Evolutionary conservation across 2,113 vertebrate species (phyloP).

Genomic region (Desmodus rotundus): DNA sequence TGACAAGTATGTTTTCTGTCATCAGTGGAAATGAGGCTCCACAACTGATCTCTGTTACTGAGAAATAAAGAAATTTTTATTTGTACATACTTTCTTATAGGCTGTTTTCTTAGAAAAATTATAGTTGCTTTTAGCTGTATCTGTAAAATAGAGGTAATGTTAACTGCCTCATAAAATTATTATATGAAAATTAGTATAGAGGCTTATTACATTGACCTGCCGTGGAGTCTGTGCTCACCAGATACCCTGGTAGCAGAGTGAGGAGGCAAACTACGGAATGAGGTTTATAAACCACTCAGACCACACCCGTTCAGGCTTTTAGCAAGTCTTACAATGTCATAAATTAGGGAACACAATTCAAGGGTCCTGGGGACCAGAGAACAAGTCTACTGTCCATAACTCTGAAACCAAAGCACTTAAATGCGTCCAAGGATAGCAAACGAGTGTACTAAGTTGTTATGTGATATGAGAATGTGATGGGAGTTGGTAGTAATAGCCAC

Average conservation of each 20-base stretch:
- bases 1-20: background rate
- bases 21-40: background rate
- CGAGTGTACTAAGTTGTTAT: background rate
- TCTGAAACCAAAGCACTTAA: background rate
- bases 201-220: background rate
- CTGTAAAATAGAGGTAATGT: background rate
- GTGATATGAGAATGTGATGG: background rate
- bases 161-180: background rate
- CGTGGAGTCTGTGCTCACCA: background rate
- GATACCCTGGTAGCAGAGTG: background rate
- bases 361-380: background rate
- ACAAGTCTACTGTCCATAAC: background rate
- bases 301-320: background rate
- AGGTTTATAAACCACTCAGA: background rate
- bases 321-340: background rate
- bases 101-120: background rate
- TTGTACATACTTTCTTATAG: background rate
- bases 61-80: background rate
- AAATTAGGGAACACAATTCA: background rate
- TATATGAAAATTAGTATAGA: background rate
- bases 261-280: background rate
- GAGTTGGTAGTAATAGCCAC: background rate
- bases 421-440: background rate
- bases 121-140: background rate
- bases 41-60: background rate